Percentiles rank a stretch among this genome's conserved stretches.
These are phyloP conservation scores for Nephrotoma appendiculata DNA, from an alignment of 2,888 invertebrate species.

Conservation along the genomic window DNA sequence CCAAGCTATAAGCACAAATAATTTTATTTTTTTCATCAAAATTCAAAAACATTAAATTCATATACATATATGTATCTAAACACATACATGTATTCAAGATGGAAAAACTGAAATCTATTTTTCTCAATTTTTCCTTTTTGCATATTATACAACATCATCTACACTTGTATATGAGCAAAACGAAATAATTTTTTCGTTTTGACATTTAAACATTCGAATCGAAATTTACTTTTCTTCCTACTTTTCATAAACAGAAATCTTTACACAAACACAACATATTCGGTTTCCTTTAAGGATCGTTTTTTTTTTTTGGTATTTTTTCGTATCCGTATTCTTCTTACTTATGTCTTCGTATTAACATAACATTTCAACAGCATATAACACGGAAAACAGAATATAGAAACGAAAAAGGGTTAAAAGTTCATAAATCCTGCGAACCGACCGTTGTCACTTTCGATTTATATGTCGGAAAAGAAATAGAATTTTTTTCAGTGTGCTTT, in stretches of 20 bases:
- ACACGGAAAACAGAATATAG: not conserved
- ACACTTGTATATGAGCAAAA: not conserved
- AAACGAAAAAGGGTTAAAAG: not conserved
- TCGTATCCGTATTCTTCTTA: not conserved
- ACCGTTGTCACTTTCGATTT: not conserved
- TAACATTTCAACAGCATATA: not conserved
- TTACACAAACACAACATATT: not conserved
- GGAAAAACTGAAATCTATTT: not conserved
- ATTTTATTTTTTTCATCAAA: not conserved
- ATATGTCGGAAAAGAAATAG: not conserved
- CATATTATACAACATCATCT: not conserved
- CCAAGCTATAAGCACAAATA: not conserved
- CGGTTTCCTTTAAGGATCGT: not conserved
- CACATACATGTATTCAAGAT: not conserved
- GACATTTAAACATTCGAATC: too few relatives aligned
- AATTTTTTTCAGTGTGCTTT: not conserved
- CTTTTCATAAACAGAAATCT: not conserved
- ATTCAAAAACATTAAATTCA: not conserved
- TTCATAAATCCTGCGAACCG: not conserved
- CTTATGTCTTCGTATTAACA: not conserved
- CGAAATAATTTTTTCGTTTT: not conserved
- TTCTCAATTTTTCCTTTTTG: not conserved
- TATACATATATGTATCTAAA: not conserved
- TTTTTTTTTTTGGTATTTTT: not conserved
- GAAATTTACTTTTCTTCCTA: not conserved